Conservation (phyloP, 2,113 vertebrate species). For the Steatornis caripensis region DNA sequence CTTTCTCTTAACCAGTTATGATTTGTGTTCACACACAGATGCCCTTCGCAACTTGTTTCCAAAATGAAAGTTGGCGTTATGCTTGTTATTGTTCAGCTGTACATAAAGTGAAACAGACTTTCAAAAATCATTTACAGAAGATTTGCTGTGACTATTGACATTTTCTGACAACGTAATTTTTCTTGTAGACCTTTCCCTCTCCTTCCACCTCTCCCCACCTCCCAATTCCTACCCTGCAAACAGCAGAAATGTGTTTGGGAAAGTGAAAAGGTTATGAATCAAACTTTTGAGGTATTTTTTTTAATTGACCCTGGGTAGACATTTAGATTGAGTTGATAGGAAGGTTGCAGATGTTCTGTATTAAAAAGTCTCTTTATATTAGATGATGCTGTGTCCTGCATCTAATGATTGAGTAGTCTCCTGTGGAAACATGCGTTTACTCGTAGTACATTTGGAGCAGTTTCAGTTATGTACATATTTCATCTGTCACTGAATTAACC, state of each 20-base stretch:
- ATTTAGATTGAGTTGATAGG: slow-evolving; percentile 57
- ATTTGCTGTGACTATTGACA: slow-evolving; percentile 35
- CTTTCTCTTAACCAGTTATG: background rate
- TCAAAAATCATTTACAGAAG: slow-evolving; percentile 39
- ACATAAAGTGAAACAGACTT: slow-evolving; percentile 40
- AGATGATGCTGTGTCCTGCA: slow-evolving; percentile 59
- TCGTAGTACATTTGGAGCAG: slow-evolving; percentile 20
- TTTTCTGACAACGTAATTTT: slow-evolving; percentile 23
- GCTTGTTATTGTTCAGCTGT: slow-evolving; percentile 21
- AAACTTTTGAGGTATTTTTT: slow-evolving; percentile 67
- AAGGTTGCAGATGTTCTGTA: slow-evolving; percentile 74
- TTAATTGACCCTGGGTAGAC: slow-evolving; percentile 61
- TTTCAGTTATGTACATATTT: slow-evolving; percentile 70
- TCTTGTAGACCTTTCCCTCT: background rate
- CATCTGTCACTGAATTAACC: slow-evolving; percentile 67
- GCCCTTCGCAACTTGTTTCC: background rate
- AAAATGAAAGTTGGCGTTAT: background rate
- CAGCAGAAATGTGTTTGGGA: slow-evolving; percentile 60
- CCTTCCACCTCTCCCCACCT: background rate
- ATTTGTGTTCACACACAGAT: background rate
- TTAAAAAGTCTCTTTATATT: slow-evolving; percentile 72
- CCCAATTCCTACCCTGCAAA: background rate
- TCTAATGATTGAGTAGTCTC: slow-evolving; percentile 72
- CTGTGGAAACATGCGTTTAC: slow-evolving; percentile 73
- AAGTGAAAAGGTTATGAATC: slow-evolving; percentile 61